phyloP scores from a whole-genome alignment of 2,888 invertebrate genomes.

The Mesorhabditis belari region DNA sequence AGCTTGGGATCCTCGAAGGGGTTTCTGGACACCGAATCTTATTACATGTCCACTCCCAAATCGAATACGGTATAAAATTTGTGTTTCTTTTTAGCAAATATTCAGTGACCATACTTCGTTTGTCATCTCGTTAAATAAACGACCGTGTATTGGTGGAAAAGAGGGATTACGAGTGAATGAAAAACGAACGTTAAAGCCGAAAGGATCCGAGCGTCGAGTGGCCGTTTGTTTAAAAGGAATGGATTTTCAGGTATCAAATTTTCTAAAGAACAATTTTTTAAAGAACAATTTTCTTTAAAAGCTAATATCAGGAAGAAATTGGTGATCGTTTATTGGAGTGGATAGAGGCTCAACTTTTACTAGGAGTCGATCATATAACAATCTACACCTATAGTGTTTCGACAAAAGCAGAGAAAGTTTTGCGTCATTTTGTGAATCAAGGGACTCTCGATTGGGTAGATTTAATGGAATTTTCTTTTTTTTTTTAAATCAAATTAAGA shows the following conservation, averaged over 20 bases:
- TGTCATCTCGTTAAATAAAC: slow-evolving; percentile 12
- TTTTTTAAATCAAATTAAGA: slow-evolving; percentile 15
- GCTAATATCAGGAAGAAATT: slow-evolving; percentile 61
- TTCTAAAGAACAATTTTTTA: slow-evolving; percentile 52
- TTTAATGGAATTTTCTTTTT: neutral
- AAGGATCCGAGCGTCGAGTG: slow-evolving; percentile 24
- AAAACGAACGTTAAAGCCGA: slow-evolving; percentile 46
- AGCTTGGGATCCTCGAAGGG: slow-evolving; percentile 49
- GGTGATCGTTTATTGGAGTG: slow-evolving; percentile 84
- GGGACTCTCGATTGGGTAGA: slow-evolving; percentile 56
- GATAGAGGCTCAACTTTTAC: slow-evolving; percentile 76
- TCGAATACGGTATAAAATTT: slow-evolving; percentile 6
- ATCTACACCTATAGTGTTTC: slow-evolving; percentile 80
- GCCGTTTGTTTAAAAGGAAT: slow-evolving; percentile 62
- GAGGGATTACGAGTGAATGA: slow-evolving; percentile 12
- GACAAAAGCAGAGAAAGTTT: slow-evolving; percentile 77
- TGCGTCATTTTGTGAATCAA: slow-evolving; percentile 61
- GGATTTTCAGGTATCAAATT: slow-evolving; percentile 64
- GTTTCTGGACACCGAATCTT: slow-evolving; percentile 39
- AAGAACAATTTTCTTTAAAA: neutral
- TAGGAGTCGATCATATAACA: slow-evolving; percentile 67
- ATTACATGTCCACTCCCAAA: slow-evolving; percentile 41
- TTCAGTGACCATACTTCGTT: neutral
- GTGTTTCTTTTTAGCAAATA: neutral
- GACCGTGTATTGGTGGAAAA: slow-evolving; percentile 10